These are phyloP conservation scores for Hirtodrosophila alboralis DNA, from an alignment of 2,888 invertebrate genomes.

Conservation along the genomic window DNA sequence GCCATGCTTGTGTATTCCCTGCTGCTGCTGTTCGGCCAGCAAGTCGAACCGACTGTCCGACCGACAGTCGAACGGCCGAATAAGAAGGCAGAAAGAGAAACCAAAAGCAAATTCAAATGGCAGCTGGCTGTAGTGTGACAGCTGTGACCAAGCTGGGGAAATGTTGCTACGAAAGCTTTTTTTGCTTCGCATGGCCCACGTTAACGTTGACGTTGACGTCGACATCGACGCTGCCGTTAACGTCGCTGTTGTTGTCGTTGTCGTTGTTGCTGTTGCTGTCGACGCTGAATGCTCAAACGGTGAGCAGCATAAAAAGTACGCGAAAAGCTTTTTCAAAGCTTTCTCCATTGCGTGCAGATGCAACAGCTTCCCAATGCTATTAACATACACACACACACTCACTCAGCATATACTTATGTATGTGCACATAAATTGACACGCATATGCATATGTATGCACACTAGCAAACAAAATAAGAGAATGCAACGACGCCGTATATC, in stretches of 20 bases:
- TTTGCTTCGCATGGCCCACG: not conserved
- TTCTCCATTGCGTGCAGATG: conserved; percentile 37
- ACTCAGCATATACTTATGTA: conserved; percentile 2
- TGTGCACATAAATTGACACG: not conserved
- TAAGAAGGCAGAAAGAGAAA: not conserved
- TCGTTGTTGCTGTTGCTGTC: conserved; percentile 3
- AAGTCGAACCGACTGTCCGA: not conserved
- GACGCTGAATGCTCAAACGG: conserved; percentile 29
- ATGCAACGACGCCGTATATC: too few relatives aligned
- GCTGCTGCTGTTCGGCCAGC: not conserved
- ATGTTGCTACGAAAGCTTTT: conserved; percentile 27
- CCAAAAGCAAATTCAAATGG: conserved; percentile 12
- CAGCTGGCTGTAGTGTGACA: conserved; percentile 29
- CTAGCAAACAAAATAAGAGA: too few relatives aligned
- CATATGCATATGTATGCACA: too few relatives aligned
- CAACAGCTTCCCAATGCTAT: conserved; percentile 48
- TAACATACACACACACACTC: too few relatives aligned
- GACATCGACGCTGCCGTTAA: conserved; percentile 3
- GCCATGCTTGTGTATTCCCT: conserved; percentile 14
- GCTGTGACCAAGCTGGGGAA: conserved; percentile 47
- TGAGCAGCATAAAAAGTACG: conserved; percentile 25
- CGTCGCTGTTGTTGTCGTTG: not conserved
- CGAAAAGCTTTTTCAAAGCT: conserved; percentile 57
- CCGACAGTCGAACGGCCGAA: not conserved
- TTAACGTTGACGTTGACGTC: conserved; percentile 4